Evolutionary conservation across 2,888 invertebrate genomes (phyloP).

Genomic region (Protophormia terraenovae): DNA sequence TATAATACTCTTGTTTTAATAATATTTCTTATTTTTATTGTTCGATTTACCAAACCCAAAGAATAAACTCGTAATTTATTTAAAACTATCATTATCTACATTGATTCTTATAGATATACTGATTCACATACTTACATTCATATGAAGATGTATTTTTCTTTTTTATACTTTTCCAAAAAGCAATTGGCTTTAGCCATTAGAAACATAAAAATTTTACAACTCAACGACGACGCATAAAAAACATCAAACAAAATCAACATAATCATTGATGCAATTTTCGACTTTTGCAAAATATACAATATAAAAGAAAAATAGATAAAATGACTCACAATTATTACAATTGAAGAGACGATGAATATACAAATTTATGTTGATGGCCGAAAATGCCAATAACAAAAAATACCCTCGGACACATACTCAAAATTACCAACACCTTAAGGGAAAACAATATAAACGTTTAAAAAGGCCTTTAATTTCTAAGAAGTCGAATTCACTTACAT

Average conservation of each 20-base stretch:
- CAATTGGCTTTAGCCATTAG: conserved; percentile 48
- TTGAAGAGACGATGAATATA: conserved; percentile 59
- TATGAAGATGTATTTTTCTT: neutral
- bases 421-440: too few species aligned
- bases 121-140: neutral
- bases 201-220: conserved; percentile 59
- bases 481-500: too few species aligned
- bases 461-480: too few species aligned
- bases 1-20: neutral
- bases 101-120: neutral
- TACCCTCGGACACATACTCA: neutral
- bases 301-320: conserved; percentile 37
- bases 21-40: conserved; percentile 7
- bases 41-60: neutral
- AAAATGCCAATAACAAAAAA: conserved; percentile 24
- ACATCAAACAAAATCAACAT: conserved; percentile 55
- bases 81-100: conserved; percentile 56
- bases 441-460: too few species aligned
- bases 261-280: conserved; percentile 57
- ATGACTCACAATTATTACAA: conserved; percentile 48
- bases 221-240: conserved; percentile 14
- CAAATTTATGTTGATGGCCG: conserved; percentile 40
- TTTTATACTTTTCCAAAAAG: neutral
- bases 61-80: conserved; percentile 61
- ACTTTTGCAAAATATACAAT: neutral